These are phyloP conservation scores for Chlorops oryzae DNA, from an alignment of 1,140 invertebrate species.

Conservation along the genomic window DNA sequence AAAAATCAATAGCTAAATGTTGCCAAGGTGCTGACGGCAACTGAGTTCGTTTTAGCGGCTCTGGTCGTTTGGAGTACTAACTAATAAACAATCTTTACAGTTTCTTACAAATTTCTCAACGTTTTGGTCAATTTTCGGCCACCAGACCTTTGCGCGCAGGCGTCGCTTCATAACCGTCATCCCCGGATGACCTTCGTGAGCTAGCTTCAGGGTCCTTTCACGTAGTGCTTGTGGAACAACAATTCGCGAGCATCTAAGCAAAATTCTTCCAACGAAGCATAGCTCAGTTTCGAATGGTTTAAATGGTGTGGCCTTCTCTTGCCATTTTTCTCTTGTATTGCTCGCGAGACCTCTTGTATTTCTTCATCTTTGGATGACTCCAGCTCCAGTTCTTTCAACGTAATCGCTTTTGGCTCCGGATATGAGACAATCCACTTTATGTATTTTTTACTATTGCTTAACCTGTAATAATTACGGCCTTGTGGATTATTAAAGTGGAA, in stretches of 20 bases:
- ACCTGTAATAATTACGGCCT: constrained; percentile 24
- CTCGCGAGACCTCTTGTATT: no score
- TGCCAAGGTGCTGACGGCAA: constrained; percentile 27
- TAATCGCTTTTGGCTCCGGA: no score
- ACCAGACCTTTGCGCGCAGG: constrained; percentile 45
- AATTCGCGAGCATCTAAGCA: constrained; percentile 18
- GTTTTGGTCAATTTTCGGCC: constrained; percentile 31
- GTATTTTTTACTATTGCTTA: no score
- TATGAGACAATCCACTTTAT: no score
- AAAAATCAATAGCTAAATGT: constrained; percentile 26
- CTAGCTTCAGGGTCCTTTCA: constrained; percentile 22
- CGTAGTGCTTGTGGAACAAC: constrained; percentile 21
- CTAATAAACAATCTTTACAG: constrained; percentile 25
- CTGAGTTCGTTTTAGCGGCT: constrained; percentile 24
- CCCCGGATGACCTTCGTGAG: constrained; percentile 39
- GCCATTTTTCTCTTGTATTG: no score
- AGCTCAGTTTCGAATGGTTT: constrained; percentile 12
- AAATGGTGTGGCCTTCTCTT: no score
- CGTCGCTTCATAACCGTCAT: constrained; percentile 32
- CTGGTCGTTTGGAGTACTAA: constrained; percentile 24
- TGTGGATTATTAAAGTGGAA: constrained; percentile 5
- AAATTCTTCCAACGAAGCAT: no score
- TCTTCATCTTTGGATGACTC: no score
- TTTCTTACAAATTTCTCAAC: constrained; percentile 29
- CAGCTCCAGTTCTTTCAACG: no score